Conservation (phyloP, 2,888 invertebrate genomes). For the Chrysolina americana region DNA sequence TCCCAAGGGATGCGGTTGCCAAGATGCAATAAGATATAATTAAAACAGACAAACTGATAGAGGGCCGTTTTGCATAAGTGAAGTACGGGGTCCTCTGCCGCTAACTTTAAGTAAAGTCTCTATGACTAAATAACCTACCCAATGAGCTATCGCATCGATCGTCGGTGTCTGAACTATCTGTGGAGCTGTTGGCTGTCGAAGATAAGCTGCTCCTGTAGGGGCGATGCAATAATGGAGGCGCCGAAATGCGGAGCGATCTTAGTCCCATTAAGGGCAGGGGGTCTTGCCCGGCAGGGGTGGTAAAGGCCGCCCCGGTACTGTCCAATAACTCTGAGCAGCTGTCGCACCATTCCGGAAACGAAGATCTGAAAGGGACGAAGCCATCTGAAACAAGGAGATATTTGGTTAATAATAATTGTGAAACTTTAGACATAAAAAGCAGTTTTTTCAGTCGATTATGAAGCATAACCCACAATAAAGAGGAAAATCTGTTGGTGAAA, state of each 20-base stretch:
- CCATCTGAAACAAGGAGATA: slow-evolving; percentile 79
- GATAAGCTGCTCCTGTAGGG: slow-evolving; percentile 64
- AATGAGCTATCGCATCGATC: slow-evolving; percentile 71
- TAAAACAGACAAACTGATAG: too few relatives aligned
- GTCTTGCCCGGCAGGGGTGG: slow-evolving; percentile 58
- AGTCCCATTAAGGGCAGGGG: slow-evolving; percentile 67
- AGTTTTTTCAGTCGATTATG: background rate
- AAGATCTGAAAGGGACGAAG: slow-evolving; percentile 85
- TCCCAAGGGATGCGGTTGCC: too few relatives aligned
- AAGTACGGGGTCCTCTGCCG: too few relatives aligned
- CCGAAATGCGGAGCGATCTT: slow-evolving; percentile 66
- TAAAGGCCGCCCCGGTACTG: slow-evolving; percentile 56
- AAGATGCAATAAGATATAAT: too few relatives aligned
- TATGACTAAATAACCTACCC: slow-evolving; percentile 58
- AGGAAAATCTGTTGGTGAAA: too few relatives aligned
- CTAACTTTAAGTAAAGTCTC: too few relatives aligned
- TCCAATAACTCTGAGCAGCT: slow-evolving; percentile 75
- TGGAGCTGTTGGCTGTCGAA: slow-evolving; percentile 68
- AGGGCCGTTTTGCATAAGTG: too few relatives aligned
- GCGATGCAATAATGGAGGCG: slow-evolving; percentile 60
- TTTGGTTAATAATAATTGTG: slow-evolving; percentile 14
- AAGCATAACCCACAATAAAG: background rate
- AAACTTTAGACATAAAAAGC: background rate
- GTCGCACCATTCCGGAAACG: slow-evolving; percentile 94
- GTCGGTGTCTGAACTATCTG: slow-evolving; percentile 69